Base-by-base conservation (phyloP, 2,113 vertebrate genomes). In the Thinocorus orbignyianus region DNA sequence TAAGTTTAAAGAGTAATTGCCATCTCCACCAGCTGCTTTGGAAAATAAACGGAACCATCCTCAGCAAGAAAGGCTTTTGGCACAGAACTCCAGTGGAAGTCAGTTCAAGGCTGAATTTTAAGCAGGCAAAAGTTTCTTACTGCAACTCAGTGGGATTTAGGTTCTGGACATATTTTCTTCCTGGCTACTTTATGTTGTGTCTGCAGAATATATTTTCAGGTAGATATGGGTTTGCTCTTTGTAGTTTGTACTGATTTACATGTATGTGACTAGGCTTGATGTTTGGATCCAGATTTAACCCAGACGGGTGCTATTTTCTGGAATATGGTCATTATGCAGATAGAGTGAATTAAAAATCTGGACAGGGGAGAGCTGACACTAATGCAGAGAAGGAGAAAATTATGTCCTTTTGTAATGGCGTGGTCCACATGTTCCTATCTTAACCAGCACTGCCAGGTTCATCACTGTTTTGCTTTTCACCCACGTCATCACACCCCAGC, bases 401-500 rank as follows among this genome's bases (percentile, higher is more conserved):
- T 2, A 11, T 10, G 9, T 68, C n/a, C 26, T 82, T 77, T 4
- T 13, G 54, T 14, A 7, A 31, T 39, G 37, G 10, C 28, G 37
- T 17, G 8, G 9, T n/a, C 60, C 60, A 22, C 9, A 3, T 31
- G 37, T 80, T 76, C 49, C 61, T 76, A 16, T 49, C 10, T 90
- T 48, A 61, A 30, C 18, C 35, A n/a, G 9, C 15, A 31, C 16
- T 85, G 52, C 35, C 18, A 72, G 9, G 11, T 30, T 44, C 58
- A 49, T 61, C 11, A 3, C 12, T 91, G 30, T 71, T 91, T 87
- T 68, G 25, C 61, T 90, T 90, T 90, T 83, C 23, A 77, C 17
- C 4, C 14, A 20, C 0, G 0, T 72, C 30, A 39, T 51, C 71
- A 58, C 28, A 69, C 8, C 16, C 6, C 17, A 74, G 26, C n/a